Conservation (phyloP, 37 sponge, comb jelly and placozoan species). For the Oscarella lobularis region DNA sequence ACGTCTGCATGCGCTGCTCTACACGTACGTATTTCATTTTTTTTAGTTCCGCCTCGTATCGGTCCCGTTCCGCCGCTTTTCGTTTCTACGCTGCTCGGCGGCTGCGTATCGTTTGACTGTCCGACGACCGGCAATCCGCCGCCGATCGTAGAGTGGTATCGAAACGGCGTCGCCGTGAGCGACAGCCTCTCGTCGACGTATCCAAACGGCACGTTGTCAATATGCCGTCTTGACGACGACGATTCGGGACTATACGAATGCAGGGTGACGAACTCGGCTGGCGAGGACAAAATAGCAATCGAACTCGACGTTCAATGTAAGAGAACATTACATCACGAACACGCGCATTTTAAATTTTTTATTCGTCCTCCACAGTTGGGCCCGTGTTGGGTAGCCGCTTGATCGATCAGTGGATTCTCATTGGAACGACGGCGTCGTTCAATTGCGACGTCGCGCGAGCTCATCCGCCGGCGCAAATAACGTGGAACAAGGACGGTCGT, state of each 20-base stretch:
- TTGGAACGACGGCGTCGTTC: not conserved
- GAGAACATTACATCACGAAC: not conserved
- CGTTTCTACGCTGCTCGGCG: not conserved
- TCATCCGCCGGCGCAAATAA: not conserved
- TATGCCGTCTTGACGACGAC: not conserved
- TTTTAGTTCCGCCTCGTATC: not conserved
- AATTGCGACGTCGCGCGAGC: not conserved
- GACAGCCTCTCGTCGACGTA: not conserved
- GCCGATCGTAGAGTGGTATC: not conserved
- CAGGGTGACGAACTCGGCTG: not conserved
- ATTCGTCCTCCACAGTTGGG: not conserved
- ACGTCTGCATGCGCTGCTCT: no score
- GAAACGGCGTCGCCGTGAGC: not conserved
- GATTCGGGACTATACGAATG: not conserved
- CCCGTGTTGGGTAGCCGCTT: not conserved
- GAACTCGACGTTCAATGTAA: not conserved
- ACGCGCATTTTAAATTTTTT: not conserved
- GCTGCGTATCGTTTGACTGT: not conserved
- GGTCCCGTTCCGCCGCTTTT: not conserved
- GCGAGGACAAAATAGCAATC: not conserved
- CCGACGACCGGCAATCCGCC: not conserved
- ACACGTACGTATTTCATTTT: not conserved
- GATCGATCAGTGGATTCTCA: not conserved
- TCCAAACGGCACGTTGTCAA: not conserved
- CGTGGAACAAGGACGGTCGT: not conserved